phyloP scores from a whole-genome alignment of 2,797 vertebrate genomes.

The Mallotus villosus region DNA sequence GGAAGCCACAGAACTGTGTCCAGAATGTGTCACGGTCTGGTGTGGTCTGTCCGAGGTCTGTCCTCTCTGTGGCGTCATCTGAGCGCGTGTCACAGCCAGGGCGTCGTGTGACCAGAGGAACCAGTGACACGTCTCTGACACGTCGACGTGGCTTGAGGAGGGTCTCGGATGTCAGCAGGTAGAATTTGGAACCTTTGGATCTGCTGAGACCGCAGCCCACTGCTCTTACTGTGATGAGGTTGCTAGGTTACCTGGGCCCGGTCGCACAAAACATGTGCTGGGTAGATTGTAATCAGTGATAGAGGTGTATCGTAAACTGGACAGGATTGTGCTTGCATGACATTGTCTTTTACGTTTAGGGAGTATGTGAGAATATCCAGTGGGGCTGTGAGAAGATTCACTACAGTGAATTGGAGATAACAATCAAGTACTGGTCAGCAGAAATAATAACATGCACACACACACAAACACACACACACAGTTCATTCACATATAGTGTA shows the following conservation, averaged over 20 bases:
- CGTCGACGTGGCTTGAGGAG: slow-evolving; percentile 68
- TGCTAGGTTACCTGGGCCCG: slow-evolving; percentile 44
- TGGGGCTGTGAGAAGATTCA: neutral
- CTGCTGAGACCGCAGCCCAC: slow-evolving; percentile 37
- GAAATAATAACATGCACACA: slow-evolving; percentile 8
- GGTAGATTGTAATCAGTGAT: slow-evolving; percentile 56
- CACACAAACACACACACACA: slow-evolving; percentile 14
- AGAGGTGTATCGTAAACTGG: slow-evolving; percentile 29
- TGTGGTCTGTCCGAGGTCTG: neutral
- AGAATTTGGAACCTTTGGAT: slow-evolving; percentile 37
- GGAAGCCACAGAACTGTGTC: too few relatives aligned
- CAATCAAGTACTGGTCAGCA: neutral
- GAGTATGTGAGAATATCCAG: neutral
- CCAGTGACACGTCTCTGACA: slow-evolving; percentile 37
- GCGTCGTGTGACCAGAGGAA: slow-evolving; percentile 12
- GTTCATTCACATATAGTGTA: slow-evolving; percentile 11
- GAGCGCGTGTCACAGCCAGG: neutral
- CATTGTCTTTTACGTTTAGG: slow-evolving; percentile 1
- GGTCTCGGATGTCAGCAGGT: slow-evolving; percentile 64
- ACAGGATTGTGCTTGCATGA: slow-evolving; percentile 19
- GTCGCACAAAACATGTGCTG: slow-evolving; percentile 50
- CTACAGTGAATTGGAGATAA: neutral
- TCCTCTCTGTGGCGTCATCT: neutral
- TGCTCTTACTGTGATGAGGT: slow-evolving; percentile 29
- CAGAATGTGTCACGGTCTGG: neutral